Conservation (phyloP, 2,797 vertebrate genomes). For the Halcyon badia region DNA sequence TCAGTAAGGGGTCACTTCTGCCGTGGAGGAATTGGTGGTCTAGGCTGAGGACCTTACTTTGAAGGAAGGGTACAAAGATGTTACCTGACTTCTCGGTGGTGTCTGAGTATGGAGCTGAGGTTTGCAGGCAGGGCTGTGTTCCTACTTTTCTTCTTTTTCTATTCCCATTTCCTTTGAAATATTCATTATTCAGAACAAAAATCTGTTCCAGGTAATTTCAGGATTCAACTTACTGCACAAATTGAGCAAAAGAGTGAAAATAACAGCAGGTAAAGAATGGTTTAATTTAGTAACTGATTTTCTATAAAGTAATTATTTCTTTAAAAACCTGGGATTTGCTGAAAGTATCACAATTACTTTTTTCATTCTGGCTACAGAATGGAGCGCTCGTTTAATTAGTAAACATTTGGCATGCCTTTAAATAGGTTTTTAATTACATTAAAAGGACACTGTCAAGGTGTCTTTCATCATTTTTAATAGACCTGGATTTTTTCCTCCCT, state of each 20-base stretch:
- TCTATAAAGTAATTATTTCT: constrained; percentile 62
- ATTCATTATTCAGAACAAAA: background rate
- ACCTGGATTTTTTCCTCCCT: background rate
- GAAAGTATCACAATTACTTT: constrained; percentile 34
- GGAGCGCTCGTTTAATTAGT: constrained; percentile 58
- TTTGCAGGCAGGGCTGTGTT: background rate
- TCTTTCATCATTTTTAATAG: constrained; percentile 65
- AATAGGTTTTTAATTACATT: constrained; percentile 72
- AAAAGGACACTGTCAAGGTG: constrained; percentile 62
- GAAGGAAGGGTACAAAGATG: background rate
- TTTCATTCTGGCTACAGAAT: constrained; percentile 42
- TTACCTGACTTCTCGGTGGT: fast-evolving
- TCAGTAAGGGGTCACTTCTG: background rate
- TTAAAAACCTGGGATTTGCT: constrained; percentile 37
- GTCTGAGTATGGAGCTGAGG: fast-evolving
- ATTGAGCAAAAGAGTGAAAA: background rate
- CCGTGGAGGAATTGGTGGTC: fast-evolving
- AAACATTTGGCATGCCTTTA: constrained; percentile 71
- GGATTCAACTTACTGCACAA: background rate
- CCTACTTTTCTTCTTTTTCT: background rate
- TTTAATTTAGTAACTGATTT: constrained; percentile 56
- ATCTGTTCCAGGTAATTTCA: background rate
- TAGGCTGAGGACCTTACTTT: background rate
- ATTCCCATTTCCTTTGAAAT: background rate
- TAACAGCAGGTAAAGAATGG: background rate